phyloP scores from a whole-genome alignment of 2,888 invertebrate species.

The Drosophila testacea region DNA sequence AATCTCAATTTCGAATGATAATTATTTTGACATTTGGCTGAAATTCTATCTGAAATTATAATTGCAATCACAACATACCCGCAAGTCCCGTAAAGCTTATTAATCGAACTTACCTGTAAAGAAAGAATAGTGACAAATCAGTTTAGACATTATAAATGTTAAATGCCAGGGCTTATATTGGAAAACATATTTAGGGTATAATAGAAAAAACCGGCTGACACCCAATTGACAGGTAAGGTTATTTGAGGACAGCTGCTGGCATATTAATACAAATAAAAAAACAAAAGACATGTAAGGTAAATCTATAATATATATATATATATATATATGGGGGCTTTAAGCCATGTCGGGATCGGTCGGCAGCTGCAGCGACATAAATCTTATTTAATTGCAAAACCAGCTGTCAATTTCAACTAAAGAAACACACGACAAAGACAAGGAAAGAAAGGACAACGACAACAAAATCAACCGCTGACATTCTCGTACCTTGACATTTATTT shows the following conservation, averaged over 20 bases:
- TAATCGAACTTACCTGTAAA: conserved; percentile 52
- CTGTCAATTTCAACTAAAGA: conserved; percentile 74
- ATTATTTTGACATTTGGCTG: neutral
- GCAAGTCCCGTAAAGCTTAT: neutral
- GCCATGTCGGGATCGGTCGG: conserved; percentile 18
- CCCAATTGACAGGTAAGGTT: conserved; percentile 67
- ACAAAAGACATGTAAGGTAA: conserved; percentile 31
- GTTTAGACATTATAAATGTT: conserved; percentile 3
- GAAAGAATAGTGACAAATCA: conserved; percentile 4
- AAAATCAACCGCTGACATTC: conserved; percentile 61
- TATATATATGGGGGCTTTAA: conserved; percentile 18
- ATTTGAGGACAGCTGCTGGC: conserved; percentile 52
- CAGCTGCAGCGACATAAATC: conserved; percentile 67
- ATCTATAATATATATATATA: conserved; percentile 11
- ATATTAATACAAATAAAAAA: conserved; percentile 67
- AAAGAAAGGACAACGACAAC: conserved; percentile 26
- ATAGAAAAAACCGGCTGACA: conserved; percentile 31
- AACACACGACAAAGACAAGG: conserved; percentile 21
- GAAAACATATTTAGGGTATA: conserved; percentile 21
- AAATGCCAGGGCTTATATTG: conserved; percentile 13
- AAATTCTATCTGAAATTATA: conserved; percentile 1
- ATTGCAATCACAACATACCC: conserved; percentile 8
- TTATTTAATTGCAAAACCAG: conserved; percentile 79
- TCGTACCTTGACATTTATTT: conserved; percentile 68
- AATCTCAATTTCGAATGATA: neutral